phyloP scores from a whole-genome alignment of 2,113 vertebrate species.

The Epinephelus lanceolatus region DNA sequence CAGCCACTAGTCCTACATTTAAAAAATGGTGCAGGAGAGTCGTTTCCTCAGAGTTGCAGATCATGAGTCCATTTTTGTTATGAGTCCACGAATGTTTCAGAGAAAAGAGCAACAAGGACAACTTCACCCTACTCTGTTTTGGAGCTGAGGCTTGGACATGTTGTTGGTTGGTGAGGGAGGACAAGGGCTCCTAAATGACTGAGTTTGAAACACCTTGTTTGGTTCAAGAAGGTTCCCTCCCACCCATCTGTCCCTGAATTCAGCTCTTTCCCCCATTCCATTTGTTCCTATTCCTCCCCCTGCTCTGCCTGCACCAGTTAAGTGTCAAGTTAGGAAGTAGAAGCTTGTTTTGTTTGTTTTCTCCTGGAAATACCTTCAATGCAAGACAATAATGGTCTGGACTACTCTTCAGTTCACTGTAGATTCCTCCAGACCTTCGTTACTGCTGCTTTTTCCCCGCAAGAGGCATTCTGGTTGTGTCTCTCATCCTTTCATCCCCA shows the following conservation, averaged over 20 bases:
- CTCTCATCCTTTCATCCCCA: constrained; percentile 17
- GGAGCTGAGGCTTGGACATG: not conserved
- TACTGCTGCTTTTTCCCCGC: constrained; percentile 2
- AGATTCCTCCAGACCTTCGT: constrained; percentile 30
- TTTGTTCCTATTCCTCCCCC: not conserved
- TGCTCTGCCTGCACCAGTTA: constrained; percentile 12
- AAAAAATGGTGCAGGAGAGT: not conserved
- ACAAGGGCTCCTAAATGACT: not conserved
- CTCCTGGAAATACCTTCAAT: not conserved
- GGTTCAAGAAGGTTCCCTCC: not conserved
- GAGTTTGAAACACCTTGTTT: not conserved
- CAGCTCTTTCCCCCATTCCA: not conserved
- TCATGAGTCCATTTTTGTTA: constrained; percentile 7
- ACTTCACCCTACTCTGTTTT: not conserved
- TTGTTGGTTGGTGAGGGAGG: not conserved
- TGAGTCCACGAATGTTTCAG: not conserved
- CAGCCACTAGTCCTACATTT: constrained; percentile 84
- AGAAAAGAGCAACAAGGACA: constrained; percentile 15
- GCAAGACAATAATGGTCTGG: constrained; percentile 28
- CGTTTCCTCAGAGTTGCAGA: not conserved
- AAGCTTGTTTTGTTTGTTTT: constrained; percentile 20
- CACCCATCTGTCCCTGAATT: not conserved
- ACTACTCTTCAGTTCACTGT: constrained; percentile 36
- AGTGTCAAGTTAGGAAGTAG: constrained; percentile 22
- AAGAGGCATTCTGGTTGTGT: constrained; percentile 6